Base-by-base conservation (phyloP, 2,797 vertebrate species). In the Falco cherrug region DNA sequence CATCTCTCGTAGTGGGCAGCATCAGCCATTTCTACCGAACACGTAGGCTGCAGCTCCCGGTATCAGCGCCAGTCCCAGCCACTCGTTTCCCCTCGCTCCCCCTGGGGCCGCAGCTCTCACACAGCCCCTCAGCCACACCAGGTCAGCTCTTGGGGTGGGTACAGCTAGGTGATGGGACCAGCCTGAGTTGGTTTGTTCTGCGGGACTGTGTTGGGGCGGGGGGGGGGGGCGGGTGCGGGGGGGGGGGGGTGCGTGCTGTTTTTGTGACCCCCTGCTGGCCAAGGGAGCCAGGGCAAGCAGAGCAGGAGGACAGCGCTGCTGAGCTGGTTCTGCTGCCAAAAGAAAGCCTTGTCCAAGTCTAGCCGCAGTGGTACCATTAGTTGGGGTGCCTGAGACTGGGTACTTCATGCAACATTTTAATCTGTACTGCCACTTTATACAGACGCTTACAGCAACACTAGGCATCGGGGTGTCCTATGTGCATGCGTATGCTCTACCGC, bases 401-500 rank as follows among this genome's bases (percentile, higher is more conserved):
- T 1, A 0, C 11, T 16, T 61, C 47, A 21, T 57, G 18, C 22
- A 53, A 10, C 15, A 5, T 29, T 73, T 87, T n/a, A 35, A 37
- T 26, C 47, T 50, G 35, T 63, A 45, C 25, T 35, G 26, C 17
- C 21, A 13, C 15, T 67, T 91, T n/a, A 39, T 37, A 53, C 5
- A n/a, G 51, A 37, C 13, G 7, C 16, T 85, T 64, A n/a, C 13
- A 78, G 54, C 28, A 85, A 22, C n/a, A 50, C 4, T 12, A 21
- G 45, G 59, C 60, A 31, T 1, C 31, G 33, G 6, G 8, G 16
- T 25, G 14, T 53, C 31, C n/a, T 5, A 10, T 84, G 68, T 79
- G 28, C n/a, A 47, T 6, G 16, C 2, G 2, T 13, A 31, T 0
- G 0, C 10, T 24, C 15, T 61, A 56, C 25, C 35, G 77, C 63